Evolutionary conservation across 2,797 vertebrate species (phyloP), one percentile per base, ranked within the genome.

Genomic region (Columba guinea): DNA sequence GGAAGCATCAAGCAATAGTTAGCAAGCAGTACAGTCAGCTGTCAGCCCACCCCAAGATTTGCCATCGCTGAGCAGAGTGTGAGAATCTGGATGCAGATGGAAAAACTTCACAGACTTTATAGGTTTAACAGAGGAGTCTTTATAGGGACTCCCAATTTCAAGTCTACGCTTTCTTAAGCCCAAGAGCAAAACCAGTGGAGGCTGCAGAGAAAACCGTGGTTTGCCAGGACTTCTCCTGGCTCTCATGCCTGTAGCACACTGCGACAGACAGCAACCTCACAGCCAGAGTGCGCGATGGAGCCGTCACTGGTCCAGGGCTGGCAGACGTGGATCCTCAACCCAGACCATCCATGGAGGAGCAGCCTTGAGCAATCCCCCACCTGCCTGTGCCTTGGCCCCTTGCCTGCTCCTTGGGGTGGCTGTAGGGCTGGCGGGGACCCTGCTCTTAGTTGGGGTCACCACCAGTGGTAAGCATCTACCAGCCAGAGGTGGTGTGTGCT

Each of bases 191-290:
- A 28, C 35, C 35, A 62, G 15, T 0, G 5, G 39, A 62, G 53
- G 63, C 58, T 70, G 16, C 4, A 9, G 37, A 59, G 58, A 87
- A 84, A 48, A 48, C 35, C 0, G 2, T 35, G 53, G 63, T 76
- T 58, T 78, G 76, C 14, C 52, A 82, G 81, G 55, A 87, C 16
- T 49, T 70, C 62, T n/a, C n/a, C n/a, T 10, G 15, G 13, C 26
- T 70, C 41, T 71, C 10, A 14, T 28, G 32, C 37, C 65, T 0
- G 0, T 1, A 74, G 68, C 76, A 41, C 10, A 2, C 1, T n/a
- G 53, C 1, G 5, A 71, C 52, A 89, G 56, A 34, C 35, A 64
- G 58, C 44, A 77, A 49, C 52, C 44, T 59, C 10, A 7, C 26
- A 46, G 55, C 30, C 0, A 1, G 48, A 63, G 34, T 3, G 0